Conservation (phyloP, 2,113 vertebrate species). For the Trinectes maculatus region DNA sequence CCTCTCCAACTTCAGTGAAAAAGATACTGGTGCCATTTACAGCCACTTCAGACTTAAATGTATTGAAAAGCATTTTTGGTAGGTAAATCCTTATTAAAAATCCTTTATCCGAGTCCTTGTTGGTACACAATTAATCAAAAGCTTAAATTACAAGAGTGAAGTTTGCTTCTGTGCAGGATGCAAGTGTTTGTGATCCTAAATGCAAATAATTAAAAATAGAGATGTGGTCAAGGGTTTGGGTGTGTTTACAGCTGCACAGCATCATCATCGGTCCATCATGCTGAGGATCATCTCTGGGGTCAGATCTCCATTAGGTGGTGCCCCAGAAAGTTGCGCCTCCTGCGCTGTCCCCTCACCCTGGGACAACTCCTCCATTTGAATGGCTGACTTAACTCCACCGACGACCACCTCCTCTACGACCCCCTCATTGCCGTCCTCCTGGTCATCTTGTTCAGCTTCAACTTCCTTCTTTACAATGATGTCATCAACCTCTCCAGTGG, state of each 20-base stretch:
- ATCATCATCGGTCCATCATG: constrained; percentile 99
- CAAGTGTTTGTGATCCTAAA: constrained; percentile 57
- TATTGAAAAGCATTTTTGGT: constrained; percentile 42
- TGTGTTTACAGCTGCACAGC: constrained; percentile 68
- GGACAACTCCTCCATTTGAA: constrained; percentile 65
- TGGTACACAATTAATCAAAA: constrained; percentile 59
- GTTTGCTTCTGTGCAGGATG: constrained; percentile 53
- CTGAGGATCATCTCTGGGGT: constrained; percentile 99
- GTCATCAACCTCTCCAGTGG: constrained; percentile 93
- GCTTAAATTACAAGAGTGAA: constrained; percentile 73
- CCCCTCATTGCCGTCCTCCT: constrained; percentile 28
- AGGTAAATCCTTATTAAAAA: constrained; percentile 57
- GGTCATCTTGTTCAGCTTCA: constrained; percentile 54
- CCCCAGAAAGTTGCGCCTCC: constrained; percentile 56
- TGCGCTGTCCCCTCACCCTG: constrained; percentile 78
- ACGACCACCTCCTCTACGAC: constrained; percentile 82
- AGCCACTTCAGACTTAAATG: constrained; percentile 49
- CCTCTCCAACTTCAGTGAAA: not conserved
- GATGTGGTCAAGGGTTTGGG: constrained; percentile 49
- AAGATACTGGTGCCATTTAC: constrained; percentile 52
- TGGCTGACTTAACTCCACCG: constrained; percentile 74
- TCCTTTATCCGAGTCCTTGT: constrained; percentile 36
- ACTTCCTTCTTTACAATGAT: constrained; percentile 95
- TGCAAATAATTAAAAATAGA: constrained; percentile 53
- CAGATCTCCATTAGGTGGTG: constrained; percentile 95